Conservation (phyloP, 2,797 vertebrate genomes). For the Sphenodon punctatus region DNA sequence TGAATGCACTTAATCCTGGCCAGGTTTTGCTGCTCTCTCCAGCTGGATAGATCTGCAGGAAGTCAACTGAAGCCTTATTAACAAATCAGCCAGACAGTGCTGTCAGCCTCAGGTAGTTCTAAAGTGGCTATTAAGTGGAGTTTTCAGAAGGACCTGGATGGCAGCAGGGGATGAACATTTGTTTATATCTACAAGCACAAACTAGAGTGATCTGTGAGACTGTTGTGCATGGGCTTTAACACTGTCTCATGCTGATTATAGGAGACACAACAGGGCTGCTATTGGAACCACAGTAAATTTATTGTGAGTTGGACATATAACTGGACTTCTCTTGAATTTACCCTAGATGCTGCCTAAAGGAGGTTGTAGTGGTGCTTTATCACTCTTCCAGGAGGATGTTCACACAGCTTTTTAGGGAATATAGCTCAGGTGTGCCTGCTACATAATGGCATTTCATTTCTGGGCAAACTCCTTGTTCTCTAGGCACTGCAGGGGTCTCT, state of each 20-base stretch:
- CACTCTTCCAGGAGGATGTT: no score
- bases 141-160: neutral
- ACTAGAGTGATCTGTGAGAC: neutral
- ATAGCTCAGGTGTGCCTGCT: no score
- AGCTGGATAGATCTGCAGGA: neutral
- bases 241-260: accelerated
- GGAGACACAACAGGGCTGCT: neutral
- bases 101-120: neutral
- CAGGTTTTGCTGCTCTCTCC: neutral
- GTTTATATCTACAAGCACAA: neutral
- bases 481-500: no score
- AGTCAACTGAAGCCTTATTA: neutral
- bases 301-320: neutral
- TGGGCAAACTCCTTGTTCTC: no score
- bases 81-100: neutral
- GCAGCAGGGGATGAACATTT: neutral
- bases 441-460: no score
- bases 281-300: neutral
- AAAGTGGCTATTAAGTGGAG: neutral
- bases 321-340: neutral
- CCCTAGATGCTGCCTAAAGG: neutral
- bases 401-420: no score
- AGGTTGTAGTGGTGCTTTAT: no score
- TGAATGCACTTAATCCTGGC: neutral
- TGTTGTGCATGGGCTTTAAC: neutral